phyloP scores from a whole-genome alignment of 2,113 vertebrate genomes.

The Brachyistius frenatus region DNA sequence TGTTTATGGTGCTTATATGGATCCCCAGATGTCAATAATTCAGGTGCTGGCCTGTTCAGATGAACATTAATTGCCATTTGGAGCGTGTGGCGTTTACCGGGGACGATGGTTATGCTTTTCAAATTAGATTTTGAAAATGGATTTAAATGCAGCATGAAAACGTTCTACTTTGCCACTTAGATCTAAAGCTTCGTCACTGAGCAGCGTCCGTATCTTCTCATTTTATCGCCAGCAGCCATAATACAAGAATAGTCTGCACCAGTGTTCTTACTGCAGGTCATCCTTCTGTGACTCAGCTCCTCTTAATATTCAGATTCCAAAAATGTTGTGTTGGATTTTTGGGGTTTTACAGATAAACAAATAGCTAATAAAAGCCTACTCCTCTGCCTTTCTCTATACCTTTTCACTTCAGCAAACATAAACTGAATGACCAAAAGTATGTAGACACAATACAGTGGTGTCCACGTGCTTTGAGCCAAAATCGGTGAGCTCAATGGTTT shows the following conservation, averaged over 20 bases:
- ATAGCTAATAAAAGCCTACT: not conserved
- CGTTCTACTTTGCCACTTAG: not conserved
- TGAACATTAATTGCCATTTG: constrained; percentile 1
- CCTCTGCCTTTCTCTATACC: not conserved
- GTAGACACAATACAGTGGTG: no score
- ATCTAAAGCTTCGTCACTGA: not conserved
- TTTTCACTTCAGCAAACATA: not conserved
- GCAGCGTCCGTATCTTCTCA: not conserved
- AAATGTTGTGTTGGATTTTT: not conserved
- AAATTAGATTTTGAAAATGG: constrained; percentile 32
- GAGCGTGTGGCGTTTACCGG: constrained; percentile 14
- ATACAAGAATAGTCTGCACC: not conserved
- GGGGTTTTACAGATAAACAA: not conserved
- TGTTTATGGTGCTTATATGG: not conserved
- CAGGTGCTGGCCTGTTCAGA: not conserved
- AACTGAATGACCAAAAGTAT: no score
- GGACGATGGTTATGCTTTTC: constrained; percentile 25
- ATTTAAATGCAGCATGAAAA: constrained; percentile 17
- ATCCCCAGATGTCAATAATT: constrained; percentile 23
- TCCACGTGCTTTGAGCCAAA: no score
- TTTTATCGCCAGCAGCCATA: not conserved
- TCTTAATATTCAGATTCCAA: constrained; percentile 2
- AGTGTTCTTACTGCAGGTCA: not conserved
- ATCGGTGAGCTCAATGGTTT: no score
- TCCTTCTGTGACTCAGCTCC: constrained; percentile 1